These are phyloP conservation scores for Drosophila lacteicornis DNA, from an alignment of 1,140 invertebrate species.

Conservation along the genomic window DNA sequence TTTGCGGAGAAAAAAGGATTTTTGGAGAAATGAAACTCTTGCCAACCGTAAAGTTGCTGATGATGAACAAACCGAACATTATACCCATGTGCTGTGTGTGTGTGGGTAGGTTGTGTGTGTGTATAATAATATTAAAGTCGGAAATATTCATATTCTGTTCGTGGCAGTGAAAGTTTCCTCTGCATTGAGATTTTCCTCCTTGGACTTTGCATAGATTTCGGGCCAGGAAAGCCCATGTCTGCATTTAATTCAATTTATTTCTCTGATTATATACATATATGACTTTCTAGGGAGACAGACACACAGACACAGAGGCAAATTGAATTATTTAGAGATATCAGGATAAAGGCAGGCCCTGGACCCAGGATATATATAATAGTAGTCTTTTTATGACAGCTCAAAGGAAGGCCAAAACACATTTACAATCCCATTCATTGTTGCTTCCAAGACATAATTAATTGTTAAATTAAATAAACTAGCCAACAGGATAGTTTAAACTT, in stretches of 20 bases:
- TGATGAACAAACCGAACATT: constrained; percentile 30
- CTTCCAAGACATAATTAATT: background rate
- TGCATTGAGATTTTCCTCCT: background rate
- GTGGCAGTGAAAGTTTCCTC: constrained; percentile 39
- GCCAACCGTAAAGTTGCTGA: constrained; percentile 37
- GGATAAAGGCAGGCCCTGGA: background rate
- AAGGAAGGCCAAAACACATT: constrained; percentile 3
- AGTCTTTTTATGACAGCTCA: constrained; percentile 1
- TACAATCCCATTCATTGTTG: background rate
- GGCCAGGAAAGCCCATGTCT: constrained; percentile 6
- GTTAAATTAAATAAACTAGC: background rate
- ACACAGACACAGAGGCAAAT: constrained; percentile 4
- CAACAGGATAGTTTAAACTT: background rate
- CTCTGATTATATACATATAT: constrained; percentile 31
- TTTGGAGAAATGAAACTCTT: constrained; percentile 41
- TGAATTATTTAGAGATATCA: constrained; percentile 30
- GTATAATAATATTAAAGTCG: constrained; percentile 38
- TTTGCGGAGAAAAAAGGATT: constrained; percentile 16
- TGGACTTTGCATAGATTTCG: constrained; percentile 25
- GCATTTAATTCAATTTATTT: constrained; percentile 47
- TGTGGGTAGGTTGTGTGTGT: constrained; percentile 2
- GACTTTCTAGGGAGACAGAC: constrained; percentile 12
- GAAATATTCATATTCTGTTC: constrained; percentile 46
- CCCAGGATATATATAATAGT: background rate
- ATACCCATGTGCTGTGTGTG: constrained; percentile 8